A percentile compares a stretch with the other conserved stretches of the same genome.
Conservation (phyloP, 2,113 vertebrate species). For the Barnardius zonarius region DNA sequence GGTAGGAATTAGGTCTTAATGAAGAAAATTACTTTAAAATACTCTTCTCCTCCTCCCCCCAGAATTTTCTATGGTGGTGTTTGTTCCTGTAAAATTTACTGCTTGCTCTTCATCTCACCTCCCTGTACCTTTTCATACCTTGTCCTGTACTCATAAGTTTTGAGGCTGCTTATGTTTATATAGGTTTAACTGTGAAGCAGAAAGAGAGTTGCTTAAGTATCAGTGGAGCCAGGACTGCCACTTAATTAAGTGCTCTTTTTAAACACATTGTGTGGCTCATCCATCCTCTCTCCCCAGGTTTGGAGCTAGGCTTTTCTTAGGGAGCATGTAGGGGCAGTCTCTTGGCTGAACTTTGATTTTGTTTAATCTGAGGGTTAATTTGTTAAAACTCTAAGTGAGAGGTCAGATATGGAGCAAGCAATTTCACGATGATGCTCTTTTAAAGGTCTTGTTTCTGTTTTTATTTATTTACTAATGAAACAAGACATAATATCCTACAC, state of each 20-base stretch:
- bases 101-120: not conserved
- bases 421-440: not conserved
- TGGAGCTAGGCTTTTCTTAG: not conserved
- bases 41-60: fast-evolving
- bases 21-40: not conserved
- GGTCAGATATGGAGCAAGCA: not conserved
- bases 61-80: not conserved
- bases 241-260: not conserved
- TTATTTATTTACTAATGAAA: not conserved
- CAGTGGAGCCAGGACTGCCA: not conserved
- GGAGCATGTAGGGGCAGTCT: not conserved
- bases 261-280: not conserved
- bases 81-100: not conserved
- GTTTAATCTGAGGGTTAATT: not conserved
- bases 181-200: not conserved
- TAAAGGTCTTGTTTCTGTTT: not conserved
- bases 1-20: not conserved
- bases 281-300: not conserved
- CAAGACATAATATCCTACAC: not conserved
- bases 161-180: not conserved
- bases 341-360: not conserved
- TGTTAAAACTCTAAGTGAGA: not conserved
- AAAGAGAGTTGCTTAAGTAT: not conserved
- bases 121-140: not conserved
- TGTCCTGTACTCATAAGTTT: not conserved